Percentiles rank a stretch among this genome's conserved stretches.
These are phyloP conservation scores for Cinclus mexicanus DNA, from an alignment of 2,113 vertebrate species.

Conservation along the genomic window DNA sequence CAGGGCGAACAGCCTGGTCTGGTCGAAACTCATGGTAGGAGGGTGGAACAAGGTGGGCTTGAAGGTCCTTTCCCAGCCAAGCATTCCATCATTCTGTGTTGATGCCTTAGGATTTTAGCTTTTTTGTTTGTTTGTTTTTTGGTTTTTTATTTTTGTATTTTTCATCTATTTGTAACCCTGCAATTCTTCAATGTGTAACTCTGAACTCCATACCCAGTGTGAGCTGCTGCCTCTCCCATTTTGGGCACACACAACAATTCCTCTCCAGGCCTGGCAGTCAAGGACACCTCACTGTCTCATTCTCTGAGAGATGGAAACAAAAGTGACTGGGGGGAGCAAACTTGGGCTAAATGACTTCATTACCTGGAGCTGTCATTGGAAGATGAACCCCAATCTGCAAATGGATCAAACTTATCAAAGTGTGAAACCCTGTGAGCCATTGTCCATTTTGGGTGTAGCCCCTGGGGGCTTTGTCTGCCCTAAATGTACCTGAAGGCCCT, in stretches of 20 bases:
- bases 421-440: rapidly evolving
- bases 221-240: neutral
- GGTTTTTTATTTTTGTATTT: neutral
- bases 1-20: neutral
- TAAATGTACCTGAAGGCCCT: no score
- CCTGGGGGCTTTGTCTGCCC: neutral
- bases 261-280: neutral
- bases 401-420: neutral
- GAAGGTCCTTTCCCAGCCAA: neutral
- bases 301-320: neutral
- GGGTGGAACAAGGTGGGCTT: rapidly evolving
- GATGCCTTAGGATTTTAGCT: neutral
- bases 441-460: neutral
- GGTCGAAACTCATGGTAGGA: neutral
- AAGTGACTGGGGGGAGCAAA: neutral
- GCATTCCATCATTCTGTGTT: no score
- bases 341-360: neutral
- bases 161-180: rapidly evolving
- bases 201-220: rapidly evolving
- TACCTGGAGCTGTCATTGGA: neutral
- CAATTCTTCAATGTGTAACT: rapidly evolving
- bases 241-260: neutral
- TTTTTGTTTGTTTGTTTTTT: no score
- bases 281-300: neutral
- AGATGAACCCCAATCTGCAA: no score